phyloP scores from a whole-genome alignment of 2,113 vertebrate species.

The Saimiri boliviensis region DNA sequence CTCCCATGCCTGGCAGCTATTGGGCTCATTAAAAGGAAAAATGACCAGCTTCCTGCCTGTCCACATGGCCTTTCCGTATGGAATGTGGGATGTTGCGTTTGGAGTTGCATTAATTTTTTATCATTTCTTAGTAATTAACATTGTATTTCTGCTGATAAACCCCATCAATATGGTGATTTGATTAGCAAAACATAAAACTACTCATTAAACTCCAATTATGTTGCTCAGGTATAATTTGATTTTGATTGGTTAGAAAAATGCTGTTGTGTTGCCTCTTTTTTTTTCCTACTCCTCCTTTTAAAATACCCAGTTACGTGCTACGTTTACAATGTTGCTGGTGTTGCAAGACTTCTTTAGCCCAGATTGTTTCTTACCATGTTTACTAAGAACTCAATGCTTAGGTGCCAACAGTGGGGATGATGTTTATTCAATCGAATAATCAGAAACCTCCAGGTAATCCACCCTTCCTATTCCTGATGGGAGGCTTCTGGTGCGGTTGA shows the following conservation, averaged over 20 bases:
- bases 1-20: slow-evolving; percentile 69
- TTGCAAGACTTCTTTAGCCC: slow-evolving; percentile 36
- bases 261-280: slow-evolving; percentile 60
- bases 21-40: slow-evolving; percentile 65
- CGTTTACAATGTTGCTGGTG: neutral
- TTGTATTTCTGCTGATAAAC: slow-evolving; percentile 79
- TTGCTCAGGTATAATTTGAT: slow-evolving; percentile 81
- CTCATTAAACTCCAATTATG: slow-evolving; percentile 80
- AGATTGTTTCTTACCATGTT: slow-evolving; percentile 35
- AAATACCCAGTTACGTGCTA: neutral
- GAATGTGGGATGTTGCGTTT: neutral
- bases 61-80: neutral
- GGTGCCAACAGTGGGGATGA: slow-evolving; percentile 39
- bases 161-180: slow-evolving; percentile 77
- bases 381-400: slow-evolving; percentile 46
- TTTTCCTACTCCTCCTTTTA: neutral
- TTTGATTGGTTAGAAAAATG: slow-evolving; percentile 78
- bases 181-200: slow-evolving; percentile 80
- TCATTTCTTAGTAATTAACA: slow-evolving; percentile 76
- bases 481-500: slow-evolving; percentile 48
- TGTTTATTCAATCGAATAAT: slow-evolving; percentile 60
- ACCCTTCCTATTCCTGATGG: slow-evolving; percentile 30
- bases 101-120: slow-evolving; percentile 70
- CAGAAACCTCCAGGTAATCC: slow-evolving; percentile 18
- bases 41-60: slow-evolving; percentile 50